Evolutionary conservation across 2,113 vertebrate genomes (phyloP).

Genomic region (Strix uralensis): DNA sequence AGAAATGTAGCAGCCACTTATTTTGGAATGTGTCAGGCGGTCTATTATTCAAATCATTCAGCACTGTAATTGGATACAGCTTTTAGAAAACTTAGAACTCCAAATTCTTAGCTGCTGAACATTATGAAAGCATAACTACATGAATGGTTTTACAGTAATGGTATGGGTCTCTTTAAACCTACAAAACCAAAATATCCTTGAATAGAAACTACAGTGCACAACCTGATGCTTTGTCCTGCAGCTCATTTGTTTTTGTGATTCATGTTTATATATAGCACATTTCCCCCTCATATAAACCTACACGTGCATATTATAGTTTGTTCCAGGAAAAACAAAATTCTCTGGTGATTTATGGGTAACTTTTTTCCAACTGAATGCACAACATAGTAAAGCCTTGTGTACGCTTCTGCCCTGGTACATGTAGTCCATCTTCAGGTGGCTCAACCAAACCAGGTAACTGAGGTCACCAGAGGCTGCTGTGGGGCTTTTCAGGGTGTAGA

Average conservation of each 20-base stretch:
- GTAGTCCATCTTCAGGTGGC: neutral
- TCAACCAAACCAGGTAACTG: neutral
- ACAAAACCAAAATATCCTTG: neutral
- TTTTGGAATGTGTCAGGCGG: conserved; percentile 69
- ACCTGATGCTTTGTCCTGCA: neutral
- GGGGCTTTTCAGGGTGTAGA: neutral
- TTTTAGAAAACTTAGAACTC: conserved; percentile 80
- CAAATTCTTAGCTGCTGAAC: conserved; percentile 38
- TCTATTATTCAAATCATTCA: conserved; percentile 83
- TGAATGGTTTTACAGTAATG: neutral
- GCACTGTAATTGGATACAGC: conserved; percentile 82
- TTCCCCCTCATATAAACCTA: neutral
- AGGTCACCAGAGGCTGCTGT: neutral
- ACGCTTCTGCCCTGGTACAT: neutral
- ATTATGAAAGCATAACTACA: conserved; percentile 51
- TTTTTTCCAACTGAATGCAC: neutral
- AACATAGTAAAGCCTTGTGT: neutral
- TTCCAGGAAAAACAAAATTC: neutral
- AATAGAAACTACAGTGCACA: neutral
- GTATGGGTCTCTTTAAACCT: neutral
- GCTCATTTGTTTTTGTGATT: conserved; percentile 1
- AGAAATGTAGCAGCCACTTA: conserved; percentile 71
- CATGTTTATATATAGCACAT: neutral
- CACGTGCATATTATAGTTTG: neutral
- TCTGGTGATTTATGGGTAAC: neutral